Evolutionary conservation across 2,797 vertebrate genomes (phyloP).

Genomic region (Malacoctenus gilli): DNA sequence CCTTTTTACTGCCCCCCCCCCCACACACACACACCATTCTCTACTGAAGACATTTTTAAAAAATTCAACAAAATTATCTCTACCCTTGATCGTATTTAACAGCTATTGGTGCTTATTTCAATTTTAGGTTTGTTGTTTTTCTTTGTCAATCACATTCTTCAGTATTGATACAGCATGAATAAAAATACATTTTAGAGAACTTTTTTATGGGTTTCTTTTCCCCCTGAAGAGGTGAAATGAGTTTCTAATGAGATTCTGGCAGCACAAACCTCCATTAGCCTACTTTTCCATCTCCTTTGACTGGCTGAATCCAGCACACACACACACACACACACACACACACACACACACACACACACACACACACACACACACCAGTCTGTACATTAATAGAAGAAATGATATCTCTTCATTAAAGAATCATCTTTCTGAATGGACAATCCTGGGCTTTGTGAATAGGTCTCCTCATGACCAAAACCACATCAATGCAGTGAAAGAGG

Average conservation of each 20-base stretch:
- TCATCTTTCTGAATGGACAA: slow-evolving; percentile 74
- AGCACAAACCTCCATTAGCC: slow-evolving; percentile 44
- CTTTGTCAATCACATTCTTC: too few species aligned
- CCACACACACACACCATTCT: too few species aligned
- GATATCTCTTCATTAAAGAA: slow-evolving; percentile 79
- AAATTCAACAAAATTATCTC: too few species aligned
- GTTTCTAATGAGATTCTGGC: slow-evolving; percentile 20
- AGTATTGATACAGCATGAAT: too few species aligned
- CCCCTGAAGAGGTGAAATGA: slow-evolving; percentile 10
- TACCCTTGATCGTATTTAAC: too few species aligned
- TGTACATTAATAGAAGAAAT: slow-evolving; percentile 63
- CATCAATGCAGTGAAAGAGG: slow-evolving; percentile 60
- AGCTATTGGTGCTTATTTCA: too few species aligned
- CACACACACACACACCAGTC: slow-evolving; percentile 9
- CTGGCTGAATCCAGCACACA: slow-evolving; percentile 11
- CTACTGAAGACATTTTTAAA: too few species aligned
- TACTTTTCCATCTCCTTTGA: slow-evolving; percentile 51
- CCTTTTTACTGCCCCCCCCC: too few species aligned
- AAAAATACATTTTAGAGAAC: not conserved
- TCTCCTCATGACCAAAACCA: slow-evolving; percentile 62
- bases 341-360: not conserved
- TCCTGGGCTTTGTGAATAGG: slow-evolving; percentile 67
- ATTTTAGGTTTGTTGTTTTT: too few species aligned
- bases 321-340: slow-evolving; percentile 5
- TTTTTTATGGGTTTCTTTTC: not conserved